A percentile compares a stretch with the other conserved stretches of the same genome.
Evolutionary conservation across 2,113 vertebrate species (phyloP).

Genomic region (Nibea coibor): DNA sequence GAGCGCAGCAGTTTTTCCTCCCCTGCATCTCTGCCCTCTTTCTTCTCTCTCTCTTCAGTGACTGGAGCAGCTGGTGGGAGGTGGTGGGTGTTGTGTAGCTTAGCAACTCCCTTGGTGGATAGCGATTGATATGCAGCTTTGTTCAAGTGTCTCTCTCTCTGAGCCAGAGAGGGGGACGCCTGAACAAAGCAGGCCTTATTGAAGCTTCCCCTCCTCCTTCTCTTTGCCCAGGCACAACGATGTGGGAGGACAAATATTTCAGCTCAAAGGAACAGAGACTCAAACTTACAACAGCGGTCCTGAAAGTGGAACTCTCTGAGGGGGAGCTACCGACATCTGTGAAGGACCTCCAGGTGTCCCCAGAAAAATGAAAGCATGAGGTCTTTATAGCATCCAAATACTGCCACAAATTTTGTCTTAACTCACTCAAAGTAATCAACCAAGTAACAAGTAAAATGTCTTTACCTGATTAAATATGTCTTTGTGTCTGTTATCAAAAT

Average conservation of each 20-base stretch:
- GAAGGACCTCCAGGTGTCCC: conserved; percentile 37
- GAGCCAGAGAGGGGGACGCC: conserved; percentile 52
- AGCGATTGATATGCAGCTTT: conserved; percentile 80
- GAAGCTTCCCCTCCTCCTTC: conserved; percentile 67
- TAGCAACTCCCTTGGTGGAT: conserved; percentile 85
- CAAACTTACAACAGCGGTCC: conserved; percentile 24
- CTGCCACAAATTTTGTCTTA: background rate
- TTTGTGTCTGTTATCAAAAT: background rate
- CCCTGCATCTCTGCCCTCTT: conserved; percentile 57
- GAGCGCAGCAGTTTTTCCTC: conserved; percentile 41
- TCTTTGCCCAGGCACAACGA: conserved; percentile 56
- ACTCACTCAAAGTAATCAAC: background rate
- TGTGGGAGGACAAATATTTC: conserved; percentile 81
- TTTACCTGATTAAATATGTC: background rate
- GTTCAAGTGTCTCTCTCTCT: conserved; percentile 66
- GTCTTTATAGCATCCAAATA: background rate
- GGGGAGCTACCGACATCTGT: background rate
- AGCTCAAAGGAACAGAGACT: conserved; percentile 50
- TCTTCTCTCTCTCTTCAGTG: conserved; percentile 58
- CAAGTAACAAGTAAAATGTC: background rate
- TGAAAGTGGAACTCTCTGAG: conserved; percentile 28
- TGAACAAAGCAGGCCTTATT: conserved; percentile 82
- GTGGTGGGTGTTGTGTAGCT: conserved; percentile 77
- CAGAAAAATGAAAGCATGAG: conserved; percentile 4
- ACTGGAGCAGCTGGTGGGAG: conserved; percentile 69